Evolutionary conservation across 2,888 invertebrate species (phyloP).

Genomic region (Xestobium rufovillosum): DNA sequence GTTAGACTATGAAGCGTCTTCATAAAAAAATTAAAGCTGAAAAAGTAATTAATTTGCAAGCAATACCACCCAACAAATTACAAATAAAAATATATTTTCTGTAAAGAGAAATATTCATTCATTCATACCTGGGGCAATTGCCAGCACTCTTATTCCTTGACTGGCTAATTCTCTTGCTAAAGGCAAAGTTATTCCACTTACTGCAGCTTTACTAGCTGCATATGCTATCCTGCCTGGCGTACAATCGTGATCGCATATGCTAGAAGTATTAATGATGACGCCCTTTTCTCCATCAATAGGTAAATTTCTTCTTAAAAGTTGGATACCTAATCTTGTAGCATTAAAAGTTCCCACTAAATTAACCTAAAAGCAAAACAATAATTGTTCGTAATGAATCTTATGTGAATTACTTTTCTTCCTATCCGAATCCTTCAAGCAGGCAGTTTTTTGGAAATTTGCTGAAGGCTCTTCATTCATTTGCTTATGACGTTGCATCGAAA

Average conservation of each 20-base stretch:
- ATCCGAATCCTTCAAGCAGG: too few species aligned
- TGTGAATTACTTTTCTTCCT: too few species aligned
- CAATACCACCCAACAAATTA: too few species aligned
- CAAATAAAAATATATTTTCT: too few species aligned
- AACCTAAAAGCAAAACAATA: slow-evolving; percentile 48
- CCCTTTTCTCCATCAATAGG: slow-evolving; percentile 82
- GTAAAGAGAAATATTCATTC: too few species aligned
- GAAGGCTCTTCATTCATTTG: too few species aligned
- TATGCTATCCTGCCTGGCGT: slow-evolving; percentile 94
- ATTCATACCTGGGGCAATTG: slow-evolving; percentile 74
- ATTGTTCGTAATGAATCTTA: too few species aligned
- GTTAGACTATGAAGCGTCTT: too few species aligned
- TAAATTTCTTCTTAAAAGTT: slow-evolving; percentile 74
- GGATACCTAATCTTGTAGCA: slow-evolving; percentile 74
- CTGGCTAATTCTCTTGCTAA: slow-evolving; percentile 83
- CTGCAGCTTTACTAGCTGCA: slow-evolving; percentile 86
- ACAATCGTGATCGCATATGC: slow-evolving; percentile 92
- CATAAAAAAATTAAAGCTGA: too few species aligned
- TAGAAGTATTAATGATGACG: slow-evolving; percentile 91
- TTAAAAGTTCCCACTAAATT: slow-evolving; percentile 94
- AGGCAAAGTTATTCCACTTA: slow-evolving; percentile 93
- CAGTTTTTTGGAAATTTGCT: too few species aligned
- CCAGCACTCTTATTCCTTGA: slow-evolving; percentile 72
- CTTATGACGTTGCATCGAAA: too few species aligned
- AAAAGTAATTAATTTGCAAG: too few species aligned